A percentile compares a stretch with the other conserved stretches of the same genome.
These are phyloP conservation scores for Sicus ferrugineus DNA, from an alignment of 2,888 invertebrate species.

Conservation along the genomic window DNA sequence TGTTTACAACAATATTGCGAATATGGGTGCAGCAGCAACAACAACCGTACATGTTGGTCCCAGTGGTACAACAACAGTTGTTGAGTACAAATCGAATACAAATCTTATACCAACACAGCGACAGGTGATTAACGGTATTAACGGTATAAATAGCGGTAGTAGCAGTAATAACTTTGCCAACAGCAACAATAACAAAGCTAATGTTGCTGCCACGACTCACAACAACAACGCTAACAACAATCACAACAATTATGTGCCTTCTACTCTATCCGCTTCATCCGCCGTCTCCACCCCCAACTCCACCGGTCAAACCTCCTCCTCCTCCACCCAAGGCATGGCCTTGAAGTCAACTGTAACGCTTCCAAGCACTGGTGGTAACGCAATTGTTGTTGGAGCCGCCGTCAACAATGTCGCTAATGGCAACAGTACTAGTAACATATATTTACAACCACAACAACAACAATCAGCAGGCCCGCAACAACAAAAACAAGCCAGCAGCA, in stretches of 20 bases:
- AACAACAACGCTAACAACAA: constrained; percentile 42
- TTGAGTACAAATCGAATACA: constrained; percentile 60
- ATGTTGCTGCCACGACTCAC: constrained; percentile 37
- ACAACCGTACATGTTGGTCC: constrained; percentile 63
- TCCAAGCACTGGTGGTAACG: constrained; percentile 40
- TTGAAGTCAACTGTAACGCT: constrained; percentile 41
- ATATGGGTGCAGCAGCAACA: constrained; percentile 57
- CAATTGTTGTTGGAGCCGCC: constrained; percentile 41
- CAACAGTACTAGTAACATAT: constrained; percentile 42
- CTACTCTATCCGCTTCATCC: constrained; percentile 41
- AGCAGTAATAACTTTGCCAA: constrained; percentile 17
- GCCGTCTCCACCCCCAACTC: constrained; percentile 19
- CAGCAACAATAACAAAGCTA: constrained; percentile 34
- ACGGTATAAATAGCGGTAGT: constrained; percentile 26
- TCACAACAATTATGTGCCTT: constrained; percentile 51
- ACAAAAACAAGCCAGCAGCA: constrained; percentile 41
- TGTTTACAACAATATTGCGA: constrained; percentile 44
- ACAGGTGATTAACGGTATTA: constrained; percentile 38
- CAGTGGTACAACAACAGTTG: constrained; percentile 64
- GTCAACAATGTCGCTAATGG: constrained; percentile 41
- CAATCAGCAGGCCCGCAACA: too few species aligned
- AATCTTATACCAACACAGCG: constrained; percentile 46
- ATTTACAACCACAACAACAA: constrained; percentile 42
- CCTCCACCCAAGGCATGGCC: constrained; percentile 35
- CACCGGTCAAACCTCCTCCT: constrained; percentile 29